phyloP scores from a whole-genome alignment of 2,888 invertebrate species.

The Phortica magna region DNA sequence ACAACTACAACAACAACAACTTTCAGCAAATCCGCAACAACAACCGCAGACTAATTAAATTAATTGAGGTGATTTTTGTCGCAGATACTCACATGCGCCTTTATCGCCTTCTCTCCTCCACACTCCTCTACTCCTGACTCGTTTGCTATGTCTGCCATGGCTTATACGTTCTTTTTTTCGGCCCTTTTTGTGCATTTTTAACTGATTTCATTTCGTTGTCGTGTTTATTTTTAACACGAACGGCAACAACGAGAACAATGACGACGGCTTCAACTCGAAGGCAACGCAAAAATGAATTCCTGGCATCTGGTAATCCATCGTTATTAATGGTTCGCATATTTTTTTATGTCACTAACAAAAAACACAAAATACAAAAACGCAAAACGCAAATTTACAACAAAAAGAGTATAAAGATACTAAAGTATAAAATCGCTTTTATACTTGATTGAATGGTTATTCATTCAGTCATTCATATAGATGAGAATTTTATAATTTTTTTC shows the following conservation, averaged over 20 bases:
- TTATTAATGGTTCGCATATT: constrained; percentile 68
- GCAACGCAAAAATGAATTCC: constrained; percentile 50
- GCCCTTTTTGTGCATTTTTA: constrained; percentile 24
- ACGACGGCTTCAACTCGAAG: constrained; percentile 8
- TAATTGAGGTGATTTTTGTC: constrained; percentile 72
- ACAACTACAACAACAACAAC: constrained; percentile 14
- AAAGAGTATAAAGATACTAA: neutral
- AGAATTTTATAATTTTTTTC: no score
- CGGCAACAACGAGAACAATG: neutral
- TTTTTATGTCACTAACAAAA: constrained; percentile 37
- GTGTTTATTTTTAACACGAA: constrained; percentile 26
- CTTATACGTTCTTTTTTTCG: neutral
- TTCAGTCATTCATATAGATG: constrained; percentile 38
- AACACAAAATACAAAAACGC: no score
- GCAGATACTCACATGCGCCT: constrained; percentile 42
- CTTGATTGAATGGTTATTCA: constrained; percentile 70
- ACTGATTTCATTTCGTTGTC: constrained; percentile 34
- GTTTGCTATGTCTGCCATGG: neutral
- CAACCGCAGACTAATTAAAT: constrained; percentile 71
- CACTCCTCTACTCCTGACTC: neutral
- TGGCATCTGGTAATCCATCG: constrained; percentile 64
- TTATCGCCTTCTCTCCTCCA: neutral
- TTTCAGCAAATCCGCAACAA: constrained; percentile 46
- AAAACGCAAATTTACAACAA: constrained; percentile 8
- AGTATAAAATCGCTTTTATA: constrained; percentile 23